These are phyloP conservation scores for Araneus ventricosus DNA, from an alignment of 1,140 invertebrate genomes.

Conservation along the genomic window DNA sequence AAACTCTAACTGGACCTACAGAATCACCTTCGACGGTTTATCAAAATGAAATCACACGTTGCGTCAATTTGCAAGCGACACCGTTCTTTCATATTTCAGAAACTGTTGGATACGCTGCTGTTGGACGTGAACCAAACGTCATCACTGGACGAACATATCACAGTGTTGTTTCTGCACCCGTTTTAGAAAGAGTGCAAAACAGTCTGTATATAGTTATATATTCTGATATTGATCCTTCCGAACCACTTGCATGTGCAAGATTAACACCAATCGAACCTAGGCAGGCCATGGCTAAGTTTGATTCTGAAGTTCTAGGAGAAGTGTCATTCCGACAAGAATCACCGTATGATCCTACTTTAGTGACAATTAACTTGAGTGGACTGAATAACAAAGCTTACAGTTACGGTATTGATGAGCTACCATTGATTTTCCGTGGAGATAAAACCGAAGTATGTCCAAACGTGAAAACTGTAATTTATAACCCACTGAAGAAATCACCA, in stretches of 20 bases:
- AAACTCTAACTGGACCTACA: slow-evolving; percentile 14
- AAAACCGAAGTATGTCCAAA: slow-evolving; percentile 79
- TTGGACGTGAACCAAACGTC: slow-evolving; percentile 71
- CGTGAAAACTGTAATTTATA: slow-evolving; percentile 80
- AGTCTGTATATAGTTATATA: slow-evolving; percentile 92
- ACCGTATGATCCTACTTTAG: slow-evolving; percentile 90
- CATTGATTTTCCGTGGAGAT: slow-evolving; percentile 79
- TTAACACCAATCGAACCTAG: slow-evolving; percentile 82
- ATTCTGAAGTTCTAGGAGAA: slow-evolving; percentile 89
- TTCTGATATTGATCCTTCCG: slow-evolving; percentile 88
- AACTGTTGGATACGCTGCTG: slow-evolving; percentile 66
- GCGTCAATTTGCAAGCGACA: slow-evolving; percentile 60
- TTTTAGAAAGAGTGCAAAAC: slow-evolving; percentile 83
- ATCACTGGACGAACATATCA: slow-evolving; percentile 75
- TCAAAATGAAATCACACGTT: slow-evolving; percentile 72
- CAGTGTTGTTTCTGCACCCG: slow-evolving; percentile 16
- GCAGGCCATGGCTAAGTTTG: slow-evolving; percentile 85
- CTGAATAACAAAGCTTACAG: slow-evolving; percentile 81
- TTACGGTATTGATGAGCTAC: slow-evolving; percentile 82
- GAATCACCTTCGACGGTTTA: slow-evolving; percentile 30
- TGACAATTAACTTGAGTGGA: slow-evolving; percentile 86
- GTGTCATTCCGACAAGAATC: slow-evolving; percentile 90
- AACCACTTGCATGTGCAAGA: slow-evolving; percentile 90
- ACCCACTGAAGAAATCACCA: slow-evolving; percentile 81
- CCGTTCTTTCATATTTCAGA: slow-evolving; percentile 70